Evolutionary conservation across 2,888 invertebrate genomes (phyloP), one percentile per base, ranked within the genome.

Genomic region (Gastracanthus pulcherrimus): DNA sequence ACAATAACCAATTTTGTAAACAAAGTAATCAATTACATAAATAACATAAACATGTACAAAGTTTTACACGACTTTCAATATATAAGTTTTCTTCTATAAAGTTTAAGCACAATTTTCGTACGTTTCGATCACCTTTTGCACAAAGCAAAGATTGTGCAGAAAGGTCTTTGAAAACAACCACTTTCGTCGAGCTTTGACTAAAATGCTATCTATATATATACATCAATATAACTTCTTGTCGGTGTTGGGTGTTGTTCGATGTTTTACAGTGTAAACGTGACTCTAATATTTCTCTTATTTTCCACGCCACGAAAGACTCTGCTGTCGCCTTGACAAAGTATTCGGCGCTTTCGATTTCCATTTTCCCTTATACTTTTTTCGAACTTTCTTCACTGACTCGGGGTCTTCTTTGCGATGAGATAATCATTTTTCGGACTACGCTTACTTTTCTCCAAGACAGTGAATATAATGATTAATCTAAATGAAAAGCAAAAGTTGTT

Each of bases 161-260:
- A 67, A 58, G 58, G 55, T 76, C 31, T 41, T 67, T 45, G 76
- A 60, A 76, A 76, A 41, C 38, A 55, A 45, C 67, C 29, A 38
- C 16, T 76, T 58, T 76, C 36, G 9, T 41, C 67, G 66, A 55
- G 36, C 55, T 67, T 76, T 67, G 55, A 67, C 67, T 58, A 67
- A 41, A 31, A 41, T 19, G 19, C 76, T 69, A 19, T 60, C 16
- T 76, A 69, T 69, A 67, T 38, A 29, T 16, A 62, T 62, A 67
- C 41, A 38, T 76, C 6, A 75, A 76, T 38, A 77, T 69, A 60
- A 80, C 29, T 75, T 69, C 29, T 80, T 69, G 58, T 85, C 82
- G 84, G 72, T 85, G 84, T 85, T 84, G 66, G 80, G 83, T 84
- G 85, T 84, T 85, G 82, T 82, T 85, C 75, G 74, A 79, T 85